These are phyloP conservation scores for Troides aeacus DNA, from an alignment of 2,888 invertebrate species.

Conservation along the genomic window DNA sequence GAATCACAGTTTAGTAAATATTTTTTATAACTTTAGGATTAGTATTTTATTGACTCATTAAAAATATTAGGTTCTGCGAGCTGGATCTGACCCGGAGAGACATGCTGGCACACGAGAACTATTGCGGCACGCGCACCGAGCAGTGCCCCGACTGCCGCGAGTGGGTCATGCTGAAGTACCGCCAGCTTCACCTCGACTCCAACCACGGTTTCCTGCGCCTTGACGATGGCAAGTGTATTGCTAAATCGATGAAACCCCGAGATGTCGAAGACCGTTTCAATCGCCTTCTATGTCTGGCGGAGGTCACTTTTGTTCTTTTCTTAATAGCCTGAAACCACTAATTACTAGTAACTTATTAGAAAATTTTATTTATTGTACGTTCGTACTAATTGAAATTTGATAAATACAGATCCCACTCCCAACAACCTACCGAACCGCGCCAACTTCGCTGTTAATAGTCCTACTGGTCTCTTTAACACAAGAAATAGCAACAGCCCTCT, in stretches of 20 bases:
- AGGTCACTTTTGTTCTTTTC: no score
- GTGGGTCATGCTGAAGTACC: constrained; percentile 85
- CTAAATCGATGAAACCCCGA: no score
- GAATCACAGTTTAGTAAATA: no score
- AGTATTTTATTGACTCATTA: no score
- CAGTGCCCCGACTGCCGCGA: constrained; percentile 84
- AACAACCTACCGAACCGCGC: constrained; percentile 29
- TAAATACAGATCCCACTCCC: constrained; percentile 67
- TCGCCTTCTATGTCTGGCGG: no score
- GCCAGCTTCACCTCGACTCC: constrained; percentile 81
- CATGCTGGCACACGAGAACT: constrained; percentile 82
- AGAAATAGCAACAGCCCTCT: constrained; percentile 6
- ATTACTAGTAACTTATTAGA: no score
- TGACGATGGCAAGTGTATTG: constrained; percentile 73
- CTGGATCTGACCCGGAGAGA: constrained; percentile 82
- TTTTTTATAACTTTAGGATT: no score
- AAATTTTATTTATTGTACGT: no score
- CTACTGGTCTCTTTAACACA: not conserved
- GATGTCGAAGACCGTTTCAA: no score
- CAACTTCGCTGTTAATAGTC: constrained; percentile 23
- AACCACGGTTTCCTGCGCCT: constrained; percentile 84
- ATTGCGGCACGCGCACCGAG: constrained; percentile 86
- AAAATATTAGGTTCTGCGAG: constrained; percentile 74
- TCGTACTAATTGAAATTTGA: no score
- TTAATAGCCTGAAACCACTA: no score